Evolutionary conservation across 2,113 vertebrate species (phyloP), one percentile per base, ranked within the genome.

Genomic region (Ariopsis seemanni): DNA sequence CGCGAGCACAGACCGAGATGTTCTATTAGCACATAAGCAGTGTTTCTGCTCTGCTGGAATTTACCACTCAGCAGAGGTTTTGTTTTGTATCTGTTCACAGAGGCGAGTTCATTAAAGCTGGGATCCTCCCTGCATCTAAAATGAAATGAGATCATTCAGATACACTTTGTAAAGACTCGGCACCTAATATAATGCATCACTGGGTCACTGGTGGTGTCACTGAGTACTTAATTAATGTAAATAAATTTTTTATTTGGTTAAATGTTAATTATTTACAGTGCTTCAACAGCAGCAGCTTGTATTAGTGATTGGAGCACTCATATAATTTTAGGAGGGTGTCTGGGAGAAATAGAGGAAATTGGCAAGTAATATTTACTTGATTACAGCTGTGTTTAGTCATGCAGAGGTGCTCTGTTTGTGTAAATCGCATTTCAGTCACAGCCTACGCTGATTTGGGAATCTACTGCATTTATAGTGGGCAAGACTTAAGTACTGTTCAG

Each of bases 1-100:
- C 67, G 7, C 89, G 92, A 82, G n/a, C 18, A 69, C 90, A 88
- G 20, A 1, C 89, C 89, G 91, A 93, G 91, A 94, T 91, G 92
- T 92, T 94, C 92, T 91, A 95, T 95, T 94, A 94, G 94, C 92
- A 93, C 90, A 94, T 95, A 91, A 91, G 95, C 91, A 93, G 93
- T 95, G 94, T 95, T 94, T 91, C 87, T 95, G 94, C 93, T 91
- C 95, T 95, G 91, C 94, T 96, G 96, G 97, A 98, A 97, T 98
- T 96, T 97, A 96, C 95, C 93, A 96, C 95, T 97, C 97, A 98
- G 97, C 97, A 96, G 89, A 93, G 93, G 94, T 92, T 96, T 96
- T 96, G 96, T 97, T 96, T 96, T 95, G 95, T 94, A 91, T 89
- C 89, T 88, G 84, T 86, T 77, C 63, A 89, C 87, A 86, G 74